Conservation (phyloP, 2,888 invertebrate genomes). For the Cerastoderma edule region DNA sequence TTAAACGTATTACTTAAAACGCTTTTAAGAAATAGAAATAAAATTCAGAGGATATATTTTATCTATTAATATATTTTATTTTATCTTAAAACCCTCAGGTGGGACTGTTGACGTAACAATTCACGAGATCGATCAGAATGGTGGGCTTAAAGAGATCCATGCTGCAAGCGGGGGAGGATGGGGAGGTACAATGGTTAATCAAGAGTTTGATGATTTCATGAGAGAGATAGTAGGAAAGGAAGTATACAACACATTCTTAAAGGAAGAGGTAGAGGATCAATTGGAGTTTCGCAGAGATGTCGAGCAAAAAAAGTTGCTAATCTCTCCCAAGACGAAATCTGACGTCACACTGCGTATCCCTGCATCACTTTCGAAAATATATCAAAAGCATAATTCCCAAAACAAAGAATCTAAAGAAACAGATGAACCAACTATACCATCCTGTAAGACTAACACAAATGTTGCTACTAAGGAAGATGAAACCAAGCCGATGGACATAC, state of each 20-base stretch:
- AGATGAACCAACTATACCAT: too few species aligned
- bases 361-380: conserved; percentile 10
- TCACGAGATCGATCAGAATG: background rate
- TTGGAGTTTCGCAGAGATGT: conserved; percentile 32
- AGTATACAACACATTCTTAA: conserved; percentile 17
- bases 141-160: background rate
- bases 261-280: conserved; percentile 27
- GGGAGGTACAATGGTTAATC: conserved; percentile 8
- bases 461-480: background rate
- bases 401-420: too few species aligned
- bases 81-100: background rate
- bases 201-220: background rate
- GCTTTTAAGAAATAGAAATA: background rate
- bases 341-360: conserved; percentile 26
- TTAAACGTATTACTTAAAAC: background rate
- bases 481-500: background rate
- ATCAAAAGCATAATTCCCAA: too few species aligned
- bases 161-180: conserved; percentile 1
- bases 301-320: conserved; percentile 26
- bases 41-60: too few species aligned
- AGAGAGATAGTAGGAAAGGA: background rate
- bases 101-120: too few species aligned
- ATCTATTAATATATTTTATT: background rate
- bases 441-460: too few species aligned
- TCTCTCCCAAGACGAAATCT: background rate